Percentiles rank a stretch among this genome's conserved stretches.
Conservation (phyloP, 1,140 invertebrate genomes). For the Telenomus remus region DNA sequence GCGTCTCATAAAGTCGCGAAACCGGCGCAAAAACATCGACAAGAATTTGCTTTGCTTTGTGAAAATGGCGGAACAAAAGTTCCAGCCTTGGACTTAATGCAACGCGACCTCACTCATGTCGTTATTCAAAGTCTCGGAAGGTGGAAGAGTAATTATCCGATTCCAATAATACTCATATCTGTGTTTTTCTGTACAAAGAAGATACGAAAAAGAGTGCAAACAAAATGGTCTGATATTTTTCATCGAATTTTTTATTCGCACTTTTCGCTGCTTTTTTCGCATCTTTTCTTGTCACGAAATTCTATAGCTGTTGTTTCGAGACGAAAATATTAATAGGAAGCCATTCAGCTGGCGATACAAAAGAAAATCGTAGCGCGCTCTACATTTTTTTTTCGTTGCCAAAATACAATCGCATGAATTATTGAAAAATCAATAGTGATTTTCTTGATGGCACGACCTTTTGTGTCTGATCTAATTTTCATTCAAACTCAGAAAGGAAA, state of each 20-base stretch:
- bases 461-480: slow-evolving; percentile 7
- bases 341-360: background rate
- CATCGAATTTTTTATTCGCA: too few relatives aligned
- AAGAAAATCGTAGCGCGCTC: background rate
- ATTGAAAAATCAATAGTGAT: slow-evolving; percentile 9
- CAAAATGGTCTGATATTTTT: background rate
- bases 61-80: slow-evolving; percentile 31
- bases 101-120: slow-evolving; percentile 18
- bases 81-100: slow-evolving; percentile 45
- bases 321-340: too few relatives aligned
- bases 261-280: too few relatives aligned
- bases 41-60: slow-evolving; percentile 27
- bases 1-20: slow-evolving; percentile 15
- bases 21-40: slow-evolving; percentile 33
- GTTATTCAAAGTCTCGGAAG: slow-evolving; percentile 23
- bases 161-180: slow-evolving; percentile 25
- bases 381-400: background rate
- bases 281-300: too few relatives aligned
- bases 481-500: too few relatives aligned
- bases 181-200: slow-evolving; percentile 15
- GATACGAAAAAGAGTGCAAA: background rate
- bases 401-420: slow-evolving; percentile 1
- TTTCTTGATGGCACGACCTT: slow-evolving; percentile 28
- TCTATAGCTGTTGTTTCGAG: too few relatives aligned
- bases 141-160: background rate